Evolutionary conservation across 2,113 vertebrate genomes (phyloP).

Genomic region (Brienomyrus brachyistius): DNA sequence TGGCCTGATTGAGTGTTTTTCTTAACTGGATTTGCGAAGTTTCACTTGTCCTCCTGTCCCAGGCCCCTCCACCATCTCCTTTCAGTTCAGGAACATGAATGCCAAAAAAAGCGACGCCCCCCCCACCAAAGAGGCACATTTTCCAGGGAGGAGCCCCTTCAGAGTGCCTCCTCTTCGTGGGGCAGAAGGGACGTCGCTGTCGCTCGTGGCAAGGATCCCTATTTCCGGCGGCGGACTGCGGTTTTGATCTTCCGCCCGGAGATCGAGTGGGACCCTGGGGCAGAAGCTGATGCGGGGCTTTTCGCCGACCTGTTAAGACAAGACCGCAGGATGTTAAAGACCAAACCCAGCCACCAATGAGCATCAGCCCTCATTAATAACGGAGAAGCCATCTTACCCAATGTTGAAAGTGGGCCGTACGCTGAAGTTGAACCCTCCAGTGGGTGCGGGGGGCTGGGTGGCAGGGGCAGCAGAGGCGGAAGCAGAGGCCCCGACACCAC

Average conservation of each 20-base stretch:
- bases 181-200: constrained; percentile 31
- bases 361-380: constrained; percentile 25
- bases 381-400: constrained; percentile 63
- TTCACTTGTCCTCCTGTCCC: constrained; percentile 22
- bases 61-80: constrained; percentile 7
- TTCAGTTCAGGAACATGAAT: constrained; percentile 11
- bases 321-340: background rate
- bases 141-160: constrained; percentile 47
- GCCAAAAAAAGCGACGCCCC: background rate
- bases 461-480: constrained; percentile 35
- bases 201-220: constrained; percentile 29
- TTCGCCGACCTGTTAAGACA: constrained; percentile 46
- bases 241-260: constrained; percentile 88
- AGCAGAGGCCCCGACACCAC: constrained; percentile 49
- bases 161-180: constrained; percentile 45
- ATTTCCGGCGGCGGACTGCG: constrained; percentile 88
- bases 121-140: constrained; percentile 32
- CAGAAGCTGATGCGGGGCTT: constrained; percentile 35
- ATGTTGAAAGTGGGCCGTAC: constrained; percentile 67
- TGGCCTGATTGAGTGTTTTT: constrained; percentile 51
- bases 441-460: constrained; percentile 57
- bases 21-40: constrained; percentile 34
- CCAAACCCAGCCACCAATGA: constrained; percentile 33
- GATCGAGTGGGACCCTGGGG: constrained; percentile 61
- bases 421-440: constrained; percentile 66